Base-by-base conservation (phyloP, 2,888 invertebrate species). In the Cephus nigrinus region DNA sequence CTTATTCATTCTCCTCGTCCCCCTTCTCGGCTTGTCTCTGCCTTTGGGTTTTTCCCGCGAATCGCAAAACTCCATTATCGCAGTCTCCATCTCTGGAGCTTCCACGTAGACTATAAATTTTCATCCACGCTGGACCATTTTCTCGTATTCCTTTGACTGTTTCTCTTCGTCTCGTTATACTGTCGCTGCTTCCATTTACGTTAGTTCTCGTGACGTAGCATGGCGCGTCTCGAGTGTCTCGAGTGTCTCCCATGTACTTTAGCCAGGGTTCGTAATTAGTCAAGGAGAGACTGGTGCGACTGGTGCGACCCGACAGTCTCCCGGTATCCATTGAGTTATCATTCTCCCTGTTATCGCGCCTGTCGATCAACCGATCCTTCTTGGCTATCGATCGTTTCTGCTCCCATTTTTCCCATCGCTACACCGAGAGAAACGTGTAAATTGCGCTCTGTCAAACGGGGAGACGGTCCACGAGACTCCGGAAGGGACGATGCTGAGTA, bases 51-150 rank as follows among this genome's bases (percentile, higher is more conserved):
- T 69, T 69, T 69, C 69, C 9, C n/a, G 30, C 30, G 69, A 12
- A 35, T 75, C 79, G 79, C 77, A 83, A 84, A 85, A 84, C 84
- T 86, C 82, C 82, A 86, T 87, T 86, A 86, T 84, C 81, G 82
- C 40, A 34, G 80, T 76, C 79, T 84, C 82, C 79, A 82, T 83
- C 81, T 80, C 69, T 0, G 32, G 69, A 4, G 31, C 32, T 69
- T 30, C 31, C 5, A 12, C 69, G 69, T 30, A 69, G 69, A 69
- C 69, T 69, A 69, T 69, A 69, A 69, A 69, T 69, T 69, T 32
- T 32, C 32, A 69, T 40, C 40, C 40, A 40, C 15, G 40, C 40
- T 40, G 40, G 40, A 40, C 40, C 69, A 31, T 32, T 69, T 69
- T 32, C 30, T 69, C n/a, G 1, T 69, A 69, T 69, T 69, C 69